Conservation (phyloP, 2,797 vertebrate genomes). For the Sebastiscus albofasciatus region DNA sequence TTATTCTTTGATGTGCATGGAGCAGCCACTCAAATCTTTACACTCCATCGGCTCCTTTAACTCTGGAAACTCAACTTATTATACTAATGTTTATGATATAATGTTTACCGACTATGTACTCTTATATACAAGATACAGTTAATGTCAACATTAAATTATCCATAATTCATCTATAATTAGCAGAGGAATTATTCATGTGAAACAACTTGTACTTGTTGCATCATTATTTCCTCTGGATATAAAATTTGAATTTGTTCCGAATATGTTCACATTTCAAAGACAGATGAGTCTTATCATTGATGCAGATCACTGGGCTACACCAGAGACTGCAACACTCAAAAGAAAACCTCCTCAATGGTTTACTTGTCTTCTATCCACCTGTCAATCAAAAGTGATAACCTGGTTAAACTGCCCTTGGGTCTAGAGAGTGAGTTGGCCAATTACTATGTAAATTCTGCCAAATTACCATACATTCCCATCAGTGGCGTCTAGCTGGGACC, state of each 20-base stretch:
- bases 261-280: constrained; percentile 7
- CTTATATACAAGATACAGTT: neutral
- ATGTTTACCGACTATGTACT: neutral
- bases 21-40: neutral
- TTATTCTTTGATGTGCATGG: neutral
- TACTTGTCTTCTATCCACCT: constrained; percentile 9
- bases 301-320: neutral
- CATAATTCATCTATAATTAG: constrained; percentile 17
- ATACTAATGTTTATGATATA: neutral
- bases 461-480: constrained; percentile 27
- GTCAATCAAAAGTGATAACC: constrained; percentile 34
- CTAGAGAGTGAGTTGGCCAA: constrained; percentile 9
- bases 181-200: neutral
- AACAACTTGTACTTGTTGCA: neutral
- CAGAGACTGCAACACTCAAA: neutral
- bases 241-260: neutral
- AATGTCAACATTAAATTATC: neutral
- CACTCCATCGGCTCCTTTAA: neutral
- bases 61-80: neutral
- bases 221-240: neutral
- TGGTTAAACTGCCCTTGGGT: constrained; percentile 14
- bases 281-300: neutral
- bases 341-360: neutral
- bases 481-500: constrained; percentile 13
- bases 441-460: constrained; percentile 54